phyloP scores from a whole-genome alignment of 2,113 vertebrate species.

The human (Homo sapiens) region GRCh38 chr7:92415501-92416000 shows the following conservation, averaged over 20 bases:
- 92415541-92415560: neutral
- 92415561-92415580: neutral
- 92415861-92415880: neutral
- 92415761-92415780: no score
- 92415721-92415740: no score
- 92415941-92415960: neutral
- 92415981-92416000: neutral
- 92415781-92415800: no score
- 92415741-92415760: no score
- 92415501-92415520: constrained; percentile 86
- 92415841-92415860: no score
- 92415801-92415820: no score
- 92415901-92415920: neutral
- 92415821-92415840: no score
- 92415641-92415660: neutral
- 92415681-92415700: no score
- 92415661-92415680: neutral
- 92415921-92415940: neutral
- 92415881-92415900: neutral
- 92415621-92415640: neutral
- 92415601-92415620: neutral
- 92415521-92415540: constrained; percentile 85
- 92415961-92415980: neutral
- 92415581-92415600: neutral
- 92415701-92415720: no score